Percentiles rank a stretch among this genome's conserved stretches.
Conservation (phyloP, 2,888 invertebrate species). For the Drosophila kokeensis region DNA sequence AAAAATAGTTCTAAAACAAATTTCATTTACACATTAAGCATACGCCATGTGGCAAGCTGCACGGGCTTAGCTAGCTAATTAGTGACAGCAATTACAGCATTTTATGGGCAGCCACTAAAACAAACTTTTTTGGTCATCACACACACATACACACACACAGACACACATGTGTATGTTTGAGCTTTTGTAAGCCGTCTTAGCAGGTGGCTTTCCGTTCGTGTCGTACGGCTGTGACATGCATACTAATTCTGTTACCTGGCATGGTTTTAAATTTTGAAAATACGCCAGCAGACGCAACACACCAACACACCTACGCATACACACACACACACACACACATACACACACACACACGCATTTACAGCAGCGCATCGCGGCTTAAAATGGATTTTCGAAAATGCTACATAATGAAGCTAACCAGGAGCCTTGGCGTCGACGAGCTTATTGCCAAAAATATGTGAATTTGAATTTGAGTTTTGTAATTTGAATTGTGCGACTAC, state of each 20-base stretch:
- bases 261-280: conserved; percentile 39
- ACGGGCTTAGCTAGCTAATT: conserved; percentile 24
- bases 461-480: conserved; percentile 20
- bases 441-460: conserved; percentile 47
- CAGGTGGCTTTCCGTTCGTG: conserved; percentile 33
- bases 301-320: conserved; percentile 3
- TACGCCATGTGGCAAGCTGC: conserved; percentile 45
- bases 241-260: conserved; percentile 63
- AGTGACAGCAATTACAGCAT: conserved; percentile 29
- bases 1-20: neutral
- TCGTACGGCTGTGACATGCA: conserved; percentile 66
- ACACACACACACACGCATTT: too few relatives aligned
- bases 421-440: conserved; percentile 46
- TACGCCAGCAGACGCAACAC: conserved; percentile 4
- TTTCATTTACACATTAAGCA: conserved; percentile 36
- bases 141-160: neutral
- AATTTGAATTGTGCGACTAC: conserved; percentile 22
- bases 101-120: conserved; percentile 11
- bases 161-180: conserved; percentile 12
- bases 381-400: conserved; percentile 69
- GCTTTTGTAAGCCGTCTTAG: conserved; percentile 40
- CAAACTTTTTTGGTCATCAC: conserved; percentile 11
- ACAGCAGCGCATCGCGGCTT: conserved; percentile 41
- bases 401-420: conserved; percentile 78
- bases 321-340: neutral